Evolutionary conservation across 1,140 invertebrate species (phyloP).

Genomic region (Cardiocondyla obscurior): DNA sequence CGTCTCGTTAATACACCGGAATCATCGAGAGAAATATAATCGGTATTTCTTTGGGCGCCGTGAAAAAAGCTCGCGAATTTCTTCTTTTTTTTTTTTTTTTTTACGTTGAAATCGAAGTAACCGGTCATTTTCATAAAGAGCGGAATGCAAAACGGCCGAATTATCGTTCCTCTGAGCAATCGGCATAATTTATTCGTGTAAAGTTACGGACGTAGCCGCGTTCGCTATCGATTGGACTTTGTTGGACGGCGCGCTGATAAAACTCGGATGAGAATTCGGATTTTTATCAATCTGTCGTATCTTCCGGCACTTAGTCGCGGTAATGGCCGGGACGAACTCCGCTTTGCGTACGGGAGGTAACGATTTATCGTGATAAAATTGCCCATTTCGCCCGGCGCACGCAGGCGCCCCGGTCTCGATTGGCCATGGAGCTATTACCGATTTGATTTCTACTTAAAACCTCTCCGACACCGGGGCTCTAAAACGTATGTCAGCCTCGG

Average conservation of each 20-base stretch:
- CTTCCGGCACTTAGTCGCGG: conserved; percentile 22
- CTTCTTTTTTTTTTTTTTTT: too few relatives aligned
- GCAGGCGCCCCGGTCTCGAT: neutral
- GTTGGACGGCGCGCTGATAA: neutral
- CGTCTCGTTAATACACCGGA: neutral
- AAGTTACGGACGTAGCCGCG: neutral
- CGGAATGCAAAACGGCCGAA: neutral
- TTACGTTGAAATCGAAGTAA: neutral
- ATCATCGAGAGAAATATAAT: neutral
- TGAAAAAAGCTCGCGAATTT: neutral
- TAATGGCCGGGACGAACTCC: conserved; percentile 30
- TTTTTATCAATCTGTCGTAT: conserved; percentile 49
- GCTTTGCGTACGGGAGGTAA: conserved; percentile 39
- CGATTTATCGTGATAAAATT: conserved; percentile 62
- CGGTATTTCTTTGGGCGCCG: neutral
- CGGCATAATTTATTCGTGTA: neutral
- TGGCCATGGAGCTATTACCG: conserved; percentile 66
- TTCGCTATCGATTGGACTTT: neutral
- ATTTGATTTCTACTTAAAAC: conserved; percentile 73
- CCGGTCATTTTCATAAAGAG: neutral
- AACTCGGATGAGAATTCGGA: conserved; percentile 24
- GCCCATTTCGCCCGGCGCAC: conserved; percentile 31
- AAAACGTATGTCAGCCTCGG: conserved; percentile 67
- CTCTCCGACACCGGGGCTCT: conserved; percentile 32
- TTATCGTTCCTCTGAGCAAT: neutral